A percentile compares a stretch with the other conserved stretches of the same genome.
Conservation (phyloP, 2,888 invertebrate genomes). For the Sceliomorpha sp. region DNA sequence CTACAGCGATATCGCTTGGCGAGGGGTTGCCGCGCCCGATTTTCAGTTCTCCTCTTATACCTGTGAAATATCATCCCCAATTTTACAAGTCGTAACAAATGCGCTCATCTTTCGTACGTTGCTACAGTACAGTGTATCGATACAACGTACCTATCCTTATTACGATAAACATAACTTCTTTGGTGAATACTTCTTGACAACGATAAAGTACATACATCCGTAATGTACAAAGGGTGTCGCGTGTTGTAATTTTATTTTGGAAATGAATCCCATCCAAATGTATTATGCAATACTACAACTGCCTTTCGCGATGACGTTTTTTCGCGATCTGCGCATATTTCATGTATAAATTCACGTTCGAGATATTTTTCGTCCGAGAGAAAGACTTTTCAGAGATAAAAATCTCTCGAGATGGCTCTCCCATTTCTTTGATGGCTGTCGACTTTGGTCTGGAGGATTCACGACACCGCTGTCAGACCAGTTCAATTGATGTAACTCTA, state of each 20-base stretch:
- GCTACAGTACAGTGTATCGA: no score
- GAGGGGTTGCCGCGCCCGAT: no score
- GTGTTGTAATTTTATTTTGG: slow-evolving; percentile 25
- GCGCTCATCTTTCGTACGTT: no score
- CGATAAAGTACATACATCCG: no score
- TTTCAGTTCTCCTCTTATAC: no score
- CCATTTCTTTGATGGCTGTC: slow-evolving; percentile 4
- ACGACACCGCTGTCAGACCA: slow-evolving; percentile 8
- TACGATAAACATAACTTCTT: no score
- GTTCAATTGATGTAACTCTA: slow-evolving; percentile 24
- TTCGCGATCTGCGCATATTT: slow-evolving; percentile 22
- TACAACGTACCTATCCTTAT: no score
- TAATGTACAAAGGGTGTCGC: slow-evolving; percentile 1
- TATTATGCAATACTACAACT: slow-evolving; percentile 37
- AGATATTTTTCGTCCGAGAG: slow-evolving; percentile 16
- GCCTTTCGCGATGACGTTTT: slow-evolving; percentile 18
- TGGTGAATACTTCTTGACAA: no score
- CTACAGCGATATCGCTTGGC: no score
- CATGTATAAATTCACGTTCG: slow-evolving; percentile 31
- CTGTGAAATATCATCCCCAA: no score
- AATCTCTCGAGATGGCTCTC: slow-evolving; percentile 1
- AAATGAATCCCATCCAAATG: slow-evolving; percentile 25
- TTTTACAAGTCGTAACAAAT: no score
- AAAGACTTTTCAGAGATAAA: slow-evolving; percentile 20
- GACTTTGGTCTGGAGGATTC: slow-evolving; percentile 13